These are phyloP conservation scores for Lota lota DNA, from an alignment of 2,113 vertebrate genomes.

Conservation along the genomic window DNA sequence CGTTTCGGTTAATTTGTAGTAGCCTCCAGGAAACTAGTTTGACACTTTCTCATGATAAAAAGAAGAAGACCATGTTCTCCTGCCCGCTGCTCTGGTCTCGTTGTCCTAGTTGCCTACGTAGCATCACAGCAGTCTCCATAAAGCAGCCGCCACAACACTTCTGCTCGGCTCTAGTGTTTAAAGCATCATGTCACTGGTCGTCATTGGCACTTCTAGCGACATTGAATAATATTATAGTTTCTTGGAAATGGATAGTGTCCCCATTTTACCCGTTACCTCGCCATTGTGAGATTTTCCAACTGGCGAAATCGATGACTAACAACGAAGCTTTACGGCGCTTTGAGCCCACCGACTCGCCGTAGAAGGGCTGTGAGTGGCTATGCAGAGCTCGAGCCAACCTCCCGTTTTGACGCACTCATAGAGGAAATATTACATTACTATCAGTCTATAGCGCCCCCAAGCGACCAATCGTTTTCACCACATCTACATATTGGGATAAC, in stretches of 20 bases:
- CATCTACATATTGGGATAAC: too few species aligned
- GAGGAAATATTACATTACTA: too few species aligned
- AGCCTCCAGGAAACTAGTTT: slow-evolving; percentile 43
- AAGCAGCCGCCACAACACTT: slow-evolving; percentile 35
- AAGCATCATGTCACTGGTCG: slow-evolving; percentile 12
- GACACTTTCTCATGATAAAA: slow-evolving; percentile 59
- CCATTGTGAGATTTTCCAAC: slow-evolving; percentile 44
- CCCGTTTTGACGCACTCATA: not conserved
- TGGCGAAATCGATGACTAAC: slow-evolving; percentile 13
- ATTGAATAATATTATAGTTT: not conserved
- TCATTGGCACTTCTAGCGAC: slow-evolving; percentile 2
- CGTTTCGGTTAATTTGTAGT: slow-evolving; percentile 1
- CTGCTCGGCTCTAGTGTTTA: not conserved
- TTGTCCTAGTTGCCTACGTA: slow-evolving; percentile 69
- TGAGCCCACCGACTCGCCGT: slow-evolving; percentile 62
- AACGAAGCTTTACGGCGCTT: slow-evolving; percentile 48
- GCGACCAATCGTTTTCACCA: not conserved
- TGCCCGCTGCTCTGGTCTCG: slow-evolving; percentile 22
- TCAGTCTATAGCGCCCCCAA: not conserved
- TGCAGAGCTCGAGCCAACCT: not conserved
- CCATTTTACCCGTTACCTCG: slow-evolving; percentile 45
- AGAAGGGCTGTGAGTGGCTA: slow-evolving; percentile 47
- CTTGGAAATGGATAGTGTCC: slow-evolving; percentile 17
- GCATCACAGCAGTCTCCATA: slow-evolving; percentile 65
- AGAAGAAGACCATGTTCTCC: slow-evolving; percentile 20